phyloP scores from a whole-genome alignment of 2,888 invertebrate genomes.

The Nephrotoma guestfalica region DNA sequence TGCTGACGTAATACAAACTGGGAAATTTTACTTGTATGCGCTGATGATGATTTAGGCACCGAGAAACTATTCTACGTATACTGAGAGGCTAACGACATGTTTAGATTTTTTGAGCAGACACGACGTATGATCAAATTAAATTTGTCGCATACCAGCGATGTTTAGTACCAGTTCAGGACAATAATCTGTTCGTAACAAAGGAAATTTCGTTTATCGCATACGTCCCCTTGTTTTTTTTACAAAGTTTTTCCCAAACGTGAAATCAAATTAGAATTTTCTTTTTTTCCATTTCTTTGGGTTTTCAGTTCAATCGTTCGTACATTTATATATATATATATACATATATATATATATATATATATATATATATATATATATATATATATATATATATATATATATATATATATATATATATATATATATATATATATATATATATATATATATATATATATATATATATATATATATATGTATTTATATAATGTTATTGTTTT shows the following conservation, averaged over 20 bases:
- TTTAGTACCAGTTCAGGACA: neutral
- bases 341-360: neutral
- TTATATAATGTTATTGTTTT: neutral
- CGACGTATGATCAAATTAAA: too few relatives aligned
- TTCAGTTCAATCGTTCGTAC: neutral
- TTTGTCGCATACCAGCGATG: too few relatives aligned
- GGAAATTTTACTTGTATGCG: too few relatives aligned
- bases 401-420: neutral
- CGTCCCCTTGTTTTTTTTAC: neutral
- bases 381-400: neutral
- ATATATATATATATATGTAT: neutral
- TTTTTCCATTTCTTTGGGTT: neutral
- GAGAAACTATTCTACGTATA: too few relatives aligned
- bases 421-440: neutral
- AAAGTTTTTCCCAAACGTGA: neutral
- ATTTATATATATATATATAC: neutral
- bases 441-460: neutral
- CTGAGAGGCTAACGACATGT: too few relatives aligned
- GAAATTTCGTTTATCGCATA: neutral
- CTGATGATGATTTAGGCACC: too few relatives aligned
- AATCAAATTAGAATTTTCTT: neutral
- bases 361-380: neutral
- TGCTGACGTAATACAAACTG: neutral
- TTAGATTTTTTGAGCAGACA: too few relatives aligned
- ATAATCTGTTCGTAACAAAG: neutral